Base-by-base conservation (phyloP, 2,113 vertebrate genomes). In the Bubalus kerabau region DNA sequence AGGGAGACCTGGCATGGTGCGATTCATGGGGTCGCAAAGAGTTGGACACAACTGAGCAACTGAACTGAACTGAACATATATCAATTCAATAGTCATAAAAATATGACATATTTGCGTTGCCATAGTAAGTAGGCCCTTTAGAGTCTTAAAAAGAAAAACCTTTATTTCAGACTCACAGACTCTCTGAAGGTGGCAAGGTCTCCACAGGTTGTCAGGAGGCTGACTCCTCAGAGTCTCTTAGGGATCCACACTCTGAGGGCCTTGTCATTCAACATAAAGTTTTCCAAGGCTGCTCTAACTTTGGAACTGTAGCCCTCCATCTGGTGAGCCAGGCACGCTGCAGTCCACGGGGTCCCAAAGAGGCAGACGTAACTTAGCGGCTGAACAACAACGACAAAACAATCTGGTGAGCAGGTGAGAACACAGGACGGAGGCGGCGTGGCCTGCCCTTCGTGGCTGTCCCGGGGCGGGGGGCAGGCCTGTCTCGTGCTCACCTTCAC, bases 361-460 rank as follows among this genome's bases (percentile, higher is more conserved):
- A 64, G 62, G 16, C 62, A n/a, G 32, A n/a, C 0, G 1, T 5
- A 17, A 67, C 32, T 67, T 9, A 67, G 16, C 1, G 2, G 62
- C 62, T 67, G 32, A n/a, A 67, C 16, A 8, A 32, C 7, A 7
- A n/a, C 0, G 1, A 32, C 30, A 8, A 5, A n/a, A n/a, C 32
- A 4, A 5, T 19, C 62, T 5, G 62, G 15, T n/a, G 64, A n/a
- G 32, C 54, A 60, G 32, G 78, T 17, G 6, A 40, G 14, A 59
- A 32, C 32, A 9, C 43, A 11, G 15, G 43, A 19, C 2, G 6
- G 23, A 30, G 6, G 50, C 7, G 8, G 21, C 5, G 7, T 12
- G 23, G 16, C 17, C 28, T n/a, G 8, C 16, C 8, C 67, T 46
- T 7, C 28, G 3, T 1, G 7, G 5, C 36, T 14, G 30, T 12